These are phyloP conservation scores for Polia nebulosa DNA, from an alignment of 2,888 invertebrate species.

Conservation along the genomic window DNA sequence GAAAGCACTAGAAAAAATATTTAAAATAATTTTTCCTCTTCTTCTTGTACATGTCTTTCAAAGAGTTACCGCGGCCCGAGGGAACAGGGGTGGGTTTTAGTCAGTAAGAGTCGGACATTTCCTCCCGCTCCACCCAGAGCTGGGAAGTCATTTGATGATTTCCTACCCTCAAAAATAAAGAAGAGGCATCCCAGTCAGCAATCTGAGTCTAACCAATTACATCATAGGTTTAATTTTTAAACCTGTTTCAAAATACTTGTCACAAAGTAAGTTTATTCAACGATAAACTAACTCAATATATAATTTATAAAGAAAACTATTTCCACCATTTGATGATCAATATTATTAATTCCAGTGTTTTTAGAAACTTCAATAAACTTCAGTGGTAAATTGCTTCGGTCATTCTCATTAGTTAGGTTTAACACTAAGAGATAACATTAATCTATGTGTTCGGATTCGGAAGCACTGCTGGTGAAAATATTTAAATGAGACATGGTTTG, in stretches of 20 bases:
- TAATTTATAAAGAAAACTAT: no score
- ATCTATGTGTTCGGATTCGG: background rate
- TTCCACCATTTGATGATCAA: background rate
- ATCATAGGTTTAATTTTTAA: background rate
- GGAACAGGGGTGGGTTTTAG: no score
- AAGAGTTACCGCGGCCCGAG: no score
- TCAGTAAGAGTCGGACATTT: no score
- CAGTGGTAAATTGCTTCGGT: background rate
- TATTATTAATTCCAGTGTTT: background rate
- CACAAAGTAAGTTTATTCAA: no score
- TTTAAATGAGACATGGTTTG: conserved; percentile 43
- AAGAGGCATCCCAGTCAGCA: background rate
- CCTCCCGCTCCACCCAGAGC: no score
- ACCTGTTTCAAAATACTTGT: no score
- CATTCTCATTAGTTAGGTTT: conserved; percentile 19
- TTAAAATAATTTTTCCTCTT: background rate
- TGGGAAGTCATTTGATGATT: no score
- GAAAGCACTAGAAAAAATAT: background rate
- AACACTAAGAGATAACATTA: background rate
- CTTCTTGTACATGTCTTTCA: no score
- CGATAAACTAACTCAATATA: no score
- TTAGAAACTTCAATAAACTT: conserved; percentile 12
- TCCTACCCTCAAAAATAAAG: no score
- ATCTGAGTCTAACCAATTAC: background rate
- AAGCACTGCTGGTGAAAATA: conserved; percentile 45